phyloP scores from a whole-genome alignment of 2,113 vertebrate species.

The Crotalus horridus region DNA sequence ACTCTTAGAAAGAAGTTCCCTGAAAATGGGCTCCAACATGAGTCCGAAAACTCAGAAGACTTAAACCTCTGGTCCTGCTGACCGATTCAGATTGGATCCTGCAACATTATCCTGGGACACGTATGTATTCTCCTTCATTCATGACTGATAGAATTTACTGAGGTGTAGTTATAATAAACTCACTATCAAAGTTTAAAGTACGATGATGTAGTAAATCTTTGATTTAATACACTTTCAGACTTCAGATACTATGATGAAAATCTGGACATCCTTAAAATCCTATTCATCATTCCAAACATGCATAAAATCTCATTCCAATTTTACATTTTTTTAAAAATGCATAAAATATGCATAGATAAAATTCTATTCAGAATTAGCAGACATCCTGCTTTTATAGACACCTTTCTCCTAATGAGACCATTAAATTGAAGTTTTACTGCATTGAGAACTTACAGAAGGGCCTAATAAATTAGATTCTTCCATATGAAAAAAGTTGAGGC shows the following conservation, averaged over 20 bases:
- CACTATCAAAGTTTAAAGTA: not conserved
- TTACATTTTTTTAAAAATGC: not conserved
- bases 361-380: not conserved
- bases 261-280: not conserved
- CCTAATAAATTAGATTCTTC: not conserved
- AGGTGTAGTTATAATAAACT: not conserved
- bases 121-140: not conserved
- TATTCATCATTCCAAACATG: not conserved
- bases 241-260: not conserved
- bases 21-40: not conserved
- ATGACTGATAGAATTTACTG: not conserved
- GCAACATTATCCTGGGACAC: not conserved
- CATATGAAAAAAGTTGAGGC: rapidly evolving
- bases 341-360: not conserved
- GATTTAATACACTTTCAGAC: not conserved
- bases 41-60: not conserved
- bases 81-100: not conserved
- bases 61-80: not conserved
- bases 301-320: not conserved
- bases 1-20: not conserved
- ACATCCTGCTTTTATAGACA: not conserved
- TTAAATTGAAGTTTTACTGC: not conserved
- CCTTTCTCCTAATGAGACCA: not conserved
- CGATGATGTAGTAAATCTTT: not conserved
- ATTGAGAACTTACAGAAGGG: not conserved